Conservation (phyloP, 1,140 invertebrate species). For the Pseudoatta argentina region DNA sequence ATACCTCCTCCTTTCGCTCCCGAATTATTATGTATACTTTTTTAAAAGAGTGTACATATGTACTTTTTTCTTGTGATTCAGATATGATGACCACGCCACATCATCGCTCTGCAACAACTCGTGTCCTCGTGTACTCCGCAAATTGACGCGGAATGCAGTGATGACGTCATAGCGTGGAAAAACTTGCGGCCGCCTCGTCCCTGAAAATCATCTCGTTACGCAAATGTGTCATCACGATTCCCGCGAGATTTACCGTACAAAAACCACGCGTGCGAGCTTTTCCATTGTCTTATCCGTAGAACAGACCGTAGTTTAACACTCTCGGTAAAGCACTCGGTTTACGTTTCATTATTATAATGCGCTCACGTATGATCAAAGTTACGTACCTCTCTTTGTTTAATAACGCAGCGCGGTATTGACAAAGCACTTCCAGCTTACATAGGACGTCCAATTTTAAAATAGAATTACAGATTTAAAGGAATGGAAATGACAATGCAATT, state of each 20-base stretch:
- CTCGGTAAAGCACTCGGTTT: conserved; percentile 3
- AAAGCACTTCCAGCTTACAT: conserved; percentile 1
- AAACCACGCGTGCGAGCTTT: conserved; percentile 1
- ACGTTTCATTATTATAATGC: conserved; percentile 46
- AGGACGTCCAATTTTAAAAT: not conserved
- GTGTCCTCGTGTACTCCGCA: not conserved
- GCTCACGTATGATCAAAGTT: conserved; percentile 30
- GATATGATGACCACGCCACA: no score
- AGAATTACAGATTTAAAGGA: conserved; percentile 32
- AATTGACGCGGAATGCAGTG: conserved; percentile 21
- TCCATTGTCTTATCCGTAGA: conserved; percentile 8
- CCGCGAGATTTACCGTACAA: conserved; percentile 35
- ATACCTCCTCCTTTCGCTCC: no score
- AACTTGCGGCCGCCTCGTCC: conserved; percentile 20
- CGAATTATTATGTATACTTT: no score
- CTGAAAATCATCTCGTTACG: conserved; percentile 46
- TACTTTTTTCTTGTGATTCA: no score
- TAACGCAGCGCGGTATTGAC: not conserved
- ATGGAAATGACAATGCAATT: conserved; percentile 20
- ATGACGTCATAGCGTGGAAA: not conserved
- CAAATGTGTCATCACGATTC: conserved; percentile 48
- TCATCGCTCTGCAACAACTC: no score
- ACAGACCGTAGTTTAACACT: no score
- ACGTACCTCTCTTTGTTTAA: conserved; percentile 27
- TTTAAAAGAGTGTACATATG: no score